These are phyloP conservation scores for Herminia tarsipennalis DNA, from an alignment of 2,888 invertebrate genomes.

Conservation along the genomic window DNA sequence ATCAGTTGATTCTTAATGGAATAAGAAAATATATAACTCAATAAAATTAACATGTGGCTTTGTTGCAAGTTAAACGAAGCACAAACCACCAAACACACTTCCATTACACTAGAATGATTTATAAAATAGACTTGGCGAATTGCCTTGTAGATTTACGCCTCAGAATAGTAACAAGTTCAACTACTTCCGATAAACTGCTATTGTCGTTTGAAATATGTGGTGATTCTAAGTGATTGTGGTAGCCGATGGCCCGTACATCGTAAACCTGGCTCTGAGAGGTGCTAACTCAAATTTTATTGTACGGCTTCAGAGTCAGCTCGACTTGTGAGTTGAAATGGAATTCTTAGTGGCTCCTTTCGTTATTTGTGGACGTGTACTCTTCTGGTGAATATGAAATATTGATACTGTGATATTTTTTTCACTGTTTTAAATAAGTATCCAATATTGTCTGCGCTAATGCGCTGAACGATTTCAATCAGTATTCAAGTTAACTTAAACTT, in stretches of 20 bases:
- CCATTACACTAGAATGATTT: too few species aligned
- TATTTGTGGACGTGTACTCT: neutral
- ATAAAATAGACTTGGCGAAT: neutral
- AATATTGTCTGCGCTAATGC: too few species aligned
- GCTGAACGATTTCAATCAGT: too few species aligned
- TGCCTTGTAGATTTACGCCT: too few species aligned
- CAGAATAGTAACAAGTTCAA: constrained; percentile 1
- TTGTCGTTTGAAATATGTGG: constrained; percentile 7
- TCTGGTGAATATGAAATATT: neutral
- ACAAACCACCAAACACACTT: too few species aligned
- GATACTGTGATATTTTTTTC: too few species aligned
- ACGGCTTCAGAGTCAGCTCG: constrained; percentile 4
- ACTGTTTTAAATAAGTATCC: too few species aligned
- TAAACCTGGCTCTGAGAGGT: constrained; percentile 8
- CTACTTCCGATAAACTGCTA: neutral
- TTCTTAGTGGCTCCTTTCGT: neutral
- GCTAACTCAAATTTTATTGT: constrained; percentile 17
- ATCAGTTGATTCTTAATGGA: too few species aligned
- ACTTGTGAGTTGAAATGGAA: constrained; percentile 1
- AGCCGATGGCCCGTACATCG: constrained; percentile 4
- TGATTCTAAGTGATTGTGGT: constrained; percentile 9
- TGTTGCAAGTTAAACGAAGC: too few species aligned
- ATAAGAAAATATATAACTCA: too few species aligned
- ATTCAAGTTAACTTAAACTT: too few species aligned
- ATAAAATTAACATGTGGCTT: too few species aligned